phyloP scores from a whole-genome alignment of 2,888 invertebrate genomes.

The Leptinotarsa tumamoca region DNA sequence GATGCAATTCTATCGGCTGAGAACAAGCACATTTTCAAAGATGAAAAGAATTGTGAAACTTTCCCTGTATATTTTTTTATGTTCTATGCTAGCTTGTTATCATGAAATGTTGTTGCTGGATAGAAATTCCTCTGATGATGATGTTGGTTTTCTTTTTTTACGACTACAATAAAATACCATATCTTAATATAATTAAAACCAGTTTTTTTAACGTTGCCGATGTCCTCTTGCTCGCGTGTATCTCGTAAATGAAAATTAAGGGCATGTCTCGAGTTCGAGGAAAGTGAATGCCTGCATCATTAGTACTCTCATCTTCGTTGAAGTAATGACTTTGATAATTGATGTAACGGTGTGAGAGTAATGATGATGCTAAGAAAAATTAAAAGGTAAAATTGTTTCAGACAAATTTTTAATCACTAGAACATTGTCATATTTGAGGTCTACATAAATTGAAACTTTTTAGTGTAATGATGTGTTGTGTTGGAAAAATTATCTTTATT shows the following conservation, averaged over 20 bases:
- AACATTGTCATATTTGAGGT: too few relatives aligned
- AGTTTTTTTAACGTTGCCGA: conserved; percentile 34
- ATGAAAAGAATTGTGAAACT: too few relatives aligned
- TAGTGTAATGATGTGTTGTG: too few relatives aligned
- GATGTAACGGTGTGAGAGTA: not conserved
- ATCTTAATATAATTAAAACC: conserved; percentile 39
- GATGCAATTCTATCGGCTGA: too few relatives aligned
- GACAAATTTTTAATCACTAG: too few relatives aligned
- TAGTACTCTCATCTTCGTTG: conserved; percentile 15
- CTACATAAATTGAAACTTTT: too few relatives aligned
- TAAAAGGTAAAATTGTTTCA: too few relatives aligned
- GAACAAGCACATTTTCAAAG: too few relatives aligned
- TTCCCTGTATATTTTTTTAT: not conserved
- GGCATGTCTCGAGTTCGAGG: conserved; percentile 21
- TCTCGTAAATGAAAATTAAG: conserved; percentile 24
- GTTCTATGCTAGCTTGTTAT: conserved; percentile 1
- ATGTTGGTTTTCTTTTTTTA: conserved; percentile 28
- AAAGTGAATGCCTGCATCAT: conserved; percentile 27
- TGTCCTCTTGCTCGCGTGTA: conserved; percentile 20
- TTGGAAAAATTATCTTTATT: too few relatives aligned
- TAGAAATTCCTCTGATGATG: not conserved
- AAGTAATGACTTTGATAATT: conserved; percentile 23
- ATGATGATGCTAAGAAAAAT: too few relatives aligned
- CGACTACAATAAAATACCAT: conserved; percentile 34
- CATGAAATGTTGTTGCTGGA: conserved; percentile 12